Evolutionary conservation across 2,113 vertebrate species (phyloP), one percentile per base, ranked within the genome.

Genomic region (Odocoileus hemionus): DNA sequence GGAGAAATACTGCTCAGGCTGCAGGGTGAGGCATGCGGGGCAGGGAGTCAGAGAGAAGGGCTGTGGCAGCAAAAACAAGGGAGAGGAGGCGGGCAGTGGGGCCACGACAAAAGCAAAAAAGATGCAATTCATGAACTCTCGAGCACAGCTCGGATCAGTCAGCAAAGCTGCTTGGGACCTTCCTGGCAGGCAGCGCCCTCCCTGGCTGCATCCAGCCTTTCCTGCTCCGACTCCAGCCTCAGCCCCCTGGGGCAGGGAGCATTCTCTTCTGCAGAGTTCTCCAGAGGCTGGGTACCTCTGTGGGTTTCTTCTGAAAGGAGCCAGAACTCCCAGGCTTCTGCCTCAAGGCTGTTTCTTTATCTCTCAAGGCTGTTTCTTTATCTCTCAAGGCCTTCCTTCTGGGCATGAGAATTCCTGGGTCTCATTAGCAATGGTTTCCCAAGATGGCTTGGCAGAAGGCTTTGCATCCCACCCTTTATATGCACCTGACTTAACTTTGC

Each of bases 371-470:
- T 36, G 16, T 86, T 95, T 95, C 83, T 96, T 97, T 95, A n/a
- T 89, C 67, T 97, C 61, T 92, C 78, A 93, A 96, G 79, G 6
- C 39, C 39, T 96, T 93, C 83, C 86, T 96, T 94, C 89, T 95
- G 91, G 95, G 87, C 61, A 52, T n/a, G 79, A 78, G 92, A 91
- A 96, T 92, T 45, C 92, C 45, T 88, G 58, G n/a, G n/a, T 86
- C 55, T 97, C 92, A 93, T 86, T 97, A 96, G 78, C 64, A 39
- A 16, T 96, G 43, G 23, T 88, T 94, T 94, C 91, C 78, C 91
- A 91, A 52, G 57, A 45, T 94, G 36, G 58, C 89, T 94, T 86
- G 43, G 76, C 87, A 26, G 86, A 92, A 92, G 26, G 23, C 83
- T 92, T 96, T 90, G 64, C 28, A 83, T 86, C 74, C 36, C 11